Evolutionary conservation across 2,113 vertebrate species (phyloP).

Genomic region (Istiophorus platypterus): DNA sequence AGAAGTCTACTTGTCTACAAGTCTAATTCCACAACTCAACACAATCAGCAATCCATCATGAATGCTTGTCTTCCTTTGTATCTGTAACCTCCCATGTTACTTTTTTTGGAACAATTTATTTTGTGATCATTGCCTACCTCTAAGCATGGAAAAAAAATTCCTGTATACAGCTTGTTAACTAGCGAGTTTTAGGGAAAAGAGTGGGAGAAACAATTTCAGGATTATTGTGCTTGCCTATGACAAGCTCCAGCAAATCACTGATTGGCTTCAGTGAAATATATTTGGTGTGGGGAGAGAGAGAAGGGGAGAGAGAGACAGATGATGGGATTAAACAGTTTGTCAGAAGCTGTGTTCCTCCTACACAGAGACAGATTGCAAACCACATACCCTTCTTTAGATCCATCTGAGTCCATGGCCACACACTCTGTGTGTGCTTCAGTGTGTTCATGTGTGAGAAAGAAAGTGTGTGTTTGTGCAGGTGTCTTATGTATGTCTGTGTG

Average conservation of each 20-base stretch:
- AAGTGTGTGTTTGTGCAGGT: slow-evolving; percentile 36
- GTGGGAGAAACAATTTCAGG: slow-evolving; percentile 40
- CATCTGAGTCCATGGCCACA: slow-evolving; percentile 40
- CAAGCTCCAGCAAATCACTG: slow-evolving; percentile 21
- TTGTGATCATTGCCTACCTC: slow-evolving; percentile 6
- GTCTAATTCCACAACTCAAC: neutral
- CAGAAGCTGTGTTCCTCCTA: slow-evolving; percentile 65
- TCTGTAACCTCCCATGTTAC: neutral
- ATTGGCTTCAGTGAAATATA: slow-evolving; percentile 56
- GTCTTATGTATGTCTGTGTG: slow-evolving; percentile 28
- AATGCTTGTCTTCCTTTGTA: neutral
- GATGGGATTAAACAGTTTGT: slow-evolving; percentile 68
- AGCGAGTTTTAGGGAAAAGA: slow-evolving; percentile 43
- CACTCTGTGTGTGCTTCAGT: slow-evolving; percentile 26
- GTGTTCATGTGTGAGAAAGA: slow-evolving; percentile 24
- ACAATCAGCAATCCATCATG: neutral
- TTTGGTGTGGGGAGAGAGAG: slow-evolving; percentile 16
- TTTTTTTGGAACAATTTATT: neutral
- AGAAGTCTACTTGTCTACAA: neutral
- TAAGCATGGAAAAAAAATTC: neutral
- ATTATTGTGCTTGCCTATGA: slow-evolving; percentile 40
- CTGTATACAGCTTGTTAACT: slow-evolving; percentile 25
- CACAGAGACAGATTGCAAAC: slow-evolving; percentile 60
- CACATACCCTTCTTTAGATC: slow-evolving; percentile 49
- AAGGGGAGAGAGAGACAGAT: slow-evolving; percentile 18